A percentile compares a stretch with the other conserved stretches of the same genome.
Conservation (phyloP, 2,797 vertebrate genomes). For the Bradypodion pumilum region DNA sequence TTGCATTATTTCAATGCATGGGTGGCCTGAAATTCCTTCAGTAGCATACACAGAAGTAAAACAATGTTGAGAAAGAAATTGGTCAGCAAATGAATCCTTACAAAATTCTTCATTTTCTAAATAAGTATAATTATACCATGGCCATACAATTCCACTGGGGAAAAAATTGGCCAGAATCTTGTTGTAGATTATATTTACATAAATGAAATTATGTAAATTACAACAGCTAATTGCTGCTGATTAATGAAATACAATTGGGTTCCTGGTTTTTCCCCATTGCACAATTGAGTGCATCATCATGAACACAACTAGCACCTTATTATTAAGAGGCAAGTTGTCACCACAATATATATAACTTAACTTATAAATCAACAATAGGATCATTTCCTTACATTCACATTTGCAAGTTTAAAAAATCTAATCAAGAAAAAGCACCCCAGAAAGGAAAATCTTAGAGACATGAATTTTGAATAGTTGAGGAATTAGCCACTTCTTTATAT, state of each 20-base stretch:
- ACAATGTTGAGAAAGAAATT: neutral
- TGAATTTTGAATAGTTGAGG: neutral
- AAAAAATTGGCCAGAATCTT: too few species aligned
- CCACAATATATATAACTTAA: too few species aligned
- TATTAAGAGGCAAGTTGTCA: too few species aligned
- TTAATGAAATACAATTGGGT: too few species aligned
- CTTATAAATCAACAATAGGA: too few species aligned
- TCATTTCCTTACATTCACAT: neutral
- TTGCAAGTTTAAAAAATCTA: neutral
- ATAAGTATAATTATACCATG: neutral
- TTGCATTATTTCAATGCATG: neutral
- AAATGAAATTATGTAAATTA: too few species aligned
- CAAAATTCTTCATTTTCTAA: constrained; percentile 12
- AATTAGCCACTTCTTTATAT: neutral
- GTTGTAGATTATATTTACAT: too few species aligned
- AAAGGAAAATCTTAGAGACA: neutral
- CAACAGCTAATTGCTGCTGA: too few species aligned
- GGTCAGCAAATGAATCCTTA: neutral
- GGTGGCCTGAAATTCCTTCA: neutral
- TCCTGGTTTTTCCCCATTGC: too few species aligned
- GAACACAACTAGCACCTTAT: too few species aligned
- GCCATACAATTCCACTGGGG: neutral
- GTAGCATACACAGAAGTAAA: neutral
- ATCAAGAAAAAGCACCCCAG: too few species aligned
- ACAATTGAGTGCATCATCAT: too few species aligned